These are phyloP conservation scores for Tachysurus fulvidraco DNA, from an alignment of 2,113 vertebrate genomes.

Conservation along the genomic window DNA sequence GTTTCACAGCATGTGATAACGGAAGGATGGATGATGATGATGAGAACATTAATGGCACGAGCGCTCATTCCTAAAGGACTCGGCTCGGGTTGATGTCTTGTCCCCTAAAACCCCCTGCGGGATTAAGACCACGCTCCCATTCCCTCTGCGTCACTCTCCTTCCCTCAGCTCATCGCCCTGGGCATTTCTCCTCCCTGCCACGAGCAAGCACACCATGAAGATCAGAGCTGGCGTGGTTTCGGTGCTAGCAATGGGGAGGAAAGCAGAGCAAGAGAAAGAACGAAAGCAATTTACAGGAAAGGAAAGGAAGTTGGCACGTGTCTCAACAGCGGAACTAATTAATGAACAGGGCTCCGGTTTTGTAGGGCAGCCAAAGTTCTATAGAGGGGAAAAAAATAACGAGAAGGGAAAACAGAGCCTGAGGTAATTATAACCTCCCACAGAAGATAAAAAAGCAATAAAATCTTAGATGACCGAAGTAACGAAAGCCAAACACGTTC, in stretches of 20 bases:
- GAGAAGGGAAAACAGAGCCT: slow-evolving; percentile 51
- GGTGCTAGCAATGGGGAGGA: slow-evolving; percentile 25
- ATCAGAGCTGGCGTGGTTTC: slow-evolving; percentile 47
- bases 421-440: slow-evolving; percentile 66
- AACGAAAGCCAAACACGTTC: slow-evolving; percentile 38
- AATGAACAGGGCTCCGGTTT: slow-evolving; percentile 62
- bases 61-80: slow-evolving; percentile 45
- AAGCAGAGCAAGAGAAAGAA: slow-evolving; percentile 8
- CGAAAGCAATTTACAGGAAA: slow-evolving; percentile 47
- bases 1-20: slow-evolving; percentile 24
- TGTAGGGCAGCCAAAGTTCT: slow-evolving; percentile 60
- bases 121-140: slow-evolving; percentile 65
- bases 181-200: slow-evolving; percentile 15
- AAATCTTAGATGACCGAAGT: slow-evolving; percentile 19
- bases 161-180: slow-evolving; percentile 38
- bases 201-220: slow-evolving; percentile 33
- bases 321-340: slow-evolving; percentile 69
- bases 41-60: slow-evolving; percentile 37
- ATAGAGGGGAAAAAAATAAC: background rate
- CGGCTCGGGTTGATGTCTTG: slow-evolving; percentile 56
- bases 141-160: slow-evolving; percentile 40
- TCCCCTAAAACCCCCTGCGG: slow-evolving; percentile 37
- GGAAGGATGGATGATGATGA: background rate
- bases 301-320: slow-evolving; percentile 54
- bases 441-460: slow-evolving; percentile 56